Base-by-base conservation (phyloP, 2,888 invertebrate species). In the Agrochola lychnidis region DNA sequence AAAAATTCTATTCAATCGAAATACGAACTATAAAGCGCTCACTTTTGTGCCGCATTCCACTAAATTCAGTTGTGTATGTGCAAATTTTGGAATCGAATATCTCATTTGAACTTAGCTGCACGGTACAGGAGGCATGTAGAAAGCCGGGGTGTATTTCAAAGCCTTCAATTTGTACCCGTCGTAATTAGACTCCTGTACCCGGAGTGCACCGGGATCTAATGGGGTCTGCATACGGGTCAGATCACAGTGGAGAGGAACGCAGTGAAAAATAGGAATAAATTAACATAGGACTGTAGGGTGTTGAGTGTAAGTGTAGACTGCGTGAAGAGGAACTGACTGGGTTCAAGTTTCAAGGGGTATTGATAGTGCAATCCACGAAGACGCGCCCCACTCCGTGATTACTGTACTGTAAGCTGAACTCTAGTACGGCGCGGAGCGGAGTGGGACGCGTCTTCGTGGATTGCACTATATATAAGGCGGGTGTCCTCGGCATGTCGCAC, bases 161-260 rank as follows among this genome's bases (percentile, higher is more conserved):
- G 92, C 92, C 90, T 91, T 92, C 92, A 92, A 93, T 93, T 93
- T 93, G 91, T 91, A 89, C 89, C 91, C 85, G 87, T 86, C 91
- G 91, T 93, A 93, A 93, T 93, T 93, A 93, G 91, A 91, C 91
- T 88, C 88, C 87, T 89, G 89, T 87, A 84, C 86, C 30, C 84
- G 81, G 82, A 87, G 87, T 86, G 81, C 84, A 82, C 82, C 79
- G 77, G 86, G 85, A 86, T 88, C 88, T 87, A 88, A 87, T 88
- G 87, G 87, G 78, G 83, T 88, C 88, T 77, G 61, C 75, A 81
- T 81, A 82, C 85, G 82, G 85, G 87, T 81, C 88, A 86, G 83
- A 78, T 76, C 87, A 87, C 87, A 87, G 72, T 80, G 70, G 63
- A 84, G 88, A 71, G 76, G 71, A 73, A 77, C 78, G 67, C 73